Conservation (phyloP, 2,113 vertebrate species). For the Rhinolophus sinicus region DNA sequence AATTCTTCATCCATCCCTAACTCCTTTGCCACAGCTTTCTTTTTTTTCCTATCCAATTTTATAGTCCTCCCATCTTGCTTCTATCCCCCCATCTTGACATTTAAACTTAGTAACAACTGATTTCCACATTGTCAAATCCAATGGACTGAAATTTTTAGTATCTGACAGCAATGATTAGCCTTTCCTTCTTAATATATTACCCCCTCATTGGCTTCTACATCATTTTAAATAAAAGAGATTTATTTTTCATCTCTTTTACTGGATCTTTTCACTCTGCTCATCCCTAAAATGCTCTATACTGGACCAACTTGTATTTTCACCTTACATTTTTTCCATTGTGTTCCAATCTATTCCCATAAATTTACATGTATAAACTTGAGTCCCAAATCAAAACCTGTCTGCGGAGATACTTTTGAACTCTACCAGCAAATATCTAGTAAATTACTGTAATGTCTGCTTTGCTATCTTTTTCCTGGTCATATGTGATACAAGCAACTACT, state of each 20-base stretch:
- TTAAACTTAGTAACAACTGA: neutral
- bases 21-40: neutral
- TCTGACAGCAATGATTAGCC: neutral
- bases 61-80: neutral
- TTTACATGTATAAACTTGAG: neutral
- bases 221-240: slow-evolving; percentile 3
- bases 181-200: neutral
- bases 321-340: neutral
- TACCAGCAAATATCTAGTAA: neutral
- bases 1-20: neutral
- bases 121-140: neutral
- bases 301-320: neutral
- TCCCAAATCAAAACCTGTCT: neutral
- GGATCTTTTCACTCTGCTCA: neutral
- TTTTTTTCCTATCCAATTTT: neutral
- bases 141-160: neutral
- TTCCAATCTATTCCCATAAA: neutral
- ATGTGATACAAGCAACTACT: neutral
- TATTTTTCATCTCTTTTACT: neutral
- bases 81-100: neutral
- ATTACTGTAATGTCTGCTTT: neutral
- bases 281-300: neutral
- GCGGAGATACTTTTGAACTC: neutral
- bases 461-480: neutral
- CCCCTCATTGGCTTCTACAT: neutral